Base-by-base conservation (phyloP, 2,113 vertebrate genomes). In the Actenoides lindsayi region DNA sequence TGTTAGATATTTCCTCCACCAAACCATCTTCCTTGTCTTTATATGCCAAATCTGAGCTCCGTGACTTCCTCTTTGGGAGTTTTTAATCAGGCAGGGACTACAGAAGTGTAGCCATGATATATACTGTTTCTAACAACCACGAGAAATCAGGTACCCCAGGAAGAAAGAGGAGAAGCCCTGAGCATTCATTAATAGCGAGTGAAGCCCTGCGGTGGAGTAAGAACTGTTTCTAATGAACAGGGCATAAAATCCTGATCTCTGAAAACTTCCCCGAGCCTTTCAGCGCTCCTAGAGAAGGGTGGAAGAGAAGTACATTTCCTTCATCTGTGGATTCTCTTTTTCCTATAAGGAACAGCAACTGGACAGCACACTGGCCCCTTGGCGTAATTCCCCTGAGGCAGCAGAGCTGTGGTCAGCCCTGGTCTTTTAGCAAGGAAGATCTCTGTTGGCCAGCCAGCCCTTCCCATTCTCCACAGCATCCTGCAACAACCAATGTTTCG, bases 181-280 rank as follows among this genome's bases (percentile, higher is more conserved):
- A 37, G 23, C 9, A 3, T 33, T 51, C 24, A 18, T 4, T 27
- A 28, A n/a, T 42, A 83, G 42, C 4, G 31, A 62, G 4, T 16
- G 42, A 91, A 28, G 2, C 9, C 4, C n/a, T 33, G n/a, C 0
- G 0, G 16, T 28, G 28, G 5, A 31, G 8, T 6, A 63, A 79
- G 70, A 79, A n/a, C 17, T 46, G 6, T 37, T 60, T 68, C 37
- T 31, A 56, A 54, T 4, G 4, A 80, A 81, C 12, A 23, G 19
- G 35, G 13, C 27, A 16, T 37, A 68, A 39, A 68, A 44, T 16
- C 21, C 44, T n/a, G 16, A 16, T 75, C 76, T 74, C 84, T 41
- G 25, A 46, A 2, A 16, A 62, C 41, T 28, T 53, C 24, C 48
- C 37, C 62, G 62, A 54, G 56, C 57, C 56, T 56, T 62, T 27